phyloP scores from a whole-genome alignment of 1,140 invertebrate species.

The Acromyrmex echinatior region DNA sequence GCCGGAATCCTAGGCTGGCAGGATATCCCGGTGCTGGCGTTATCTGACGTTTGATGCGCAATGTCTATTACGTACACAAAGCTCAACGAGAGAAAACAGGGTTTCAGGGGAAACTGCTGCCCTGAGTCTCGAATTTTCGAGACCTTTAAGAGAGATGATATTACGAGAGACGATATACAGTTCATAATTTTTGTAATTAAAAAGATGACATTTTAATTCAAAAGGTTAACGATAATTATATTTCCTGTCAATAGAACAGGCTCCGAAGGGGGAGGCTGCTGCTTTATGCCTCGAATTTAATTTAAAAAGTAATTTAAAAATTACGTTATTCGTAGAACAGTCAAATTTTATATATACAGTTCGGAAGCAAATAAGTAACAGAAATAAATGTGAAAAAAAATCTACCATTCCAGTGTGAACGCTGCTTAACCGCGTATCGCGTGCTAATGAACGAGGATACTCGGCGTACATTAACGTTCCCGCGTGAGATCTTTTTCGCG shows the following conservation, averaged over 20 bases:
- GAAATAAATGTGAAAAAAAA: background rate
- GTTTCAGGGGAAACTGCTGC: background rate
- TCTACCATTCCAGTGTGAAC: conserved; percentile 8
- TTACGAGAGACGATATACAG: too few relatives aligned
- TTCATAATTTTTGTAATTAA: too few relatives aligned
- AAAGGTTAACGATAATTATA: too few relatives aligned
- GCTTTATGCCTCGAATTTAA: background rate
- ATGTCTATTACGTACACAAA: conserved; percentile 19
- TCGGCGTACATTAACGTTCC: conserved; percentile 49
- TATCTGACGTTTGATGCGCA: conserved; percentile 39
- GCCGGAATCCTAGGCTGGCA: conserved; percentile 42
- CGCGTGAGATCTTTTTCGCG: conserved; percentile 56
- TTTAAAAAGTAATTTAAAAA: background rate
- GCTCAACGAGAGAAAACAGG: background rate
- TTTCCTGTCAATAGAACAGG: too few relatives aligned
- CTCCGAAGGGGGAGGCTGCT: too few relatives aligned
- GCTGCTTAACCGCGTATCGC: conserved; percentile 35
- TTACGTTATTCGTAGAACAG: background rate
- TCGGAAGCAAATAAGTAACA: background rate
- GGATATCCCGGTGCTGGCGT: conserved; percentile 36
- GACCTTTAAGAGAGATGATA: too few relatives aligned
- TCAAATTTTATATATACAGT: background rate
- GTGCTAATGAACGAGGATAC: conserved; percentile 56
- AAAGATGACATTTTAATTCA: too few relatives aligned
- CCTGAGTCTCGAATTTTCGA: background rate